Evolutionary conservation across 2,888 invertebrate genomes (phyloP).

Genomic region (Eremobia ochroleuca): DNA sequence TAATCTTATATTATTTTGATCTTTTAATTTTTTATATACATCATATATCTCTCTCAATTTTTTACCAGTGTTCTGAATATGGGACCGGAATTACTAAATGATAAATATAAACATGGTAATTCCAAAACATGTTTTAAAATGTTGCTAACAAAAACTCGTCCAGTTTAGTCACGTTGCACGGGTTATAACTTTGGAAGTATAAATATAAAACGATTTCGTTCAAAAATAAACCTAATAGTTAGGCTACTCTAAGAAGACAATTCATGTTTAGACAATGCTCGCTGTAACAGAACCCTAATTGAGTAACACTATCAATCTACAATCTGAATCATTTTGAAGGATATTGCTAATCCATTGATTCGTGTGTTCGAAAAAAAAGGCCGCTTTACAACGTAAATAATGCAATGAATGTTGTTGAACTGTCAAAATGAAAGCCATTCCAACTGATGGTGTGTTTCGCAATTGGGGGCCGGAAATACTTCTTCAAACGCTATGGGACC

Average conservation of each 20-base stretch:
- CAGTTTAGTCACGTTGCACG: slow-evolving; percentile 23
- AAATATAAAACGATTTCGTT: neutral
- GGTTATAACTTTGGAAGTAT: neutral
- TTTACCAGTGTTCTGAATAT: neutral
- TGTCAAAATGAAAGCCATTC: neutral
- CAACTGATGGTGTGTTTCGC: neutral
- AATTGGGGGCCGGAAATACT: neutral
- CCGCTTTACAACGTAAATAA: neutral
- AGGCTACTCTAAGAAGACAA: neutral
- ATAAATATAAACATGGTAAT: neutral
- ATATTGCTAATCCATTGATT: neutral
- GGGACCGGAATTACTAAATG: neutral
- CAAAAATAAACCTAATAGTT: neutral
- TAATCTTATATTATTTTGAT: neutral
- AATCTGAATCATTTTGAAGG: neutral
- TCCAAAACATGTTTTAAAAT: slow-evolving; percentile 20
- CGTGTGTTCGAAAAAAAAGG: neutral
- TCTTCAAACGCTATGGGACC: neutral
- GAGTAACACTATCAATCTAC: neutral
- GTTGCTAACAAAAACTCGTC: slow-evolving; percentile 28
- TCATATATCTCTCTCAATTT: neutral
- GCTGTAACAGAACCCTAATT: neutral
- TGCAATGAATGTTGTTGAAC: neutral
- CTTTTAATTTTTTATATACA: too few species aligned
- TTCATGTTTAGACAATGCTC: neutral